These are phyloP conservation scores for Pomacea maculata DNA, from an alignment of 1,140 invertebrate species.

Conservation along the genomic window DNA sequence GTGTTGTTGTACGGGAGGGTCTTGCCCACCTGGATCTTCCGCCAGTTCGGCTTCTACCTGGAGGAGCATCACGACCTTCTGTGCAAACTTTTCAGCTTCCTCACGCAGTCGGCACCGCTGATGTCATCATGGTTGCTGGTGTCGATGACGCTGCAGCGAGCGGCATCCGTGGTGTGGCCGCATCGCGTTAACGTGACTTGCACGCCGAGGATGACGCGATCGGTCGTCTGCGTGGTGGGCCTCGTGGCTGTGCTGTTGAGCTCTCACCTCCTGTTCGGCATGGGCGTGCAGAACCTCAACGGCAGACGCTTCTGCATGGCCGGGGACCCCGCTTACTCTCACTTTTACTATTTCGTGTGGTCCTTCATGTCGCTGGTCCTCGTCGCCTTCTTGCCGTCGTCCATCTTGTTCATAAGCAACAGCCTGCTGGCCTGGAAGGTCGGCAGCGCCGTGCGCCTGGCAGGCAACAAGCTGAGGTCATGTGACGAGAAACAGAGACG, in stretches of 20 bases:
- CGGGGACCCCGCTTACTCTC: not conserved
- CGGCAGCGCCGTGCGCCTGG: not conserved
- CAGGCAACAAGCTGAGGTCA: too few species aligned
- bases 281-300: not conserved
- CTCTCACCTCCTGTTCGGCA: not conserved
- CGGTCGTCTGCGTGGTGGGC: not conserved
- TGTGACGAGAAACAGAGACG: too few species aligned
- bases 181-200: not conserved
- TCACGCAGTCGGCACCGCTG: too few species aligned
- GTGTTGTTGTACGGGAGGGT: not conserved
- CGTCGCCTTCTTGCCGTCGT: not conserved
- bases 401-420: not conserved
- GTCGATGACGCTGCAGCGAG: not conserved
- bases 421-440: not conserved
- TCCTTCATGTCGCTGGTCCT: not conserved
- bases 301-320: too few species aligned
- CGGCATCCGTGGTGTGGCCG: constrained; percentile 8
- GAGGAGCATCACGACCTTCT: not conserved
- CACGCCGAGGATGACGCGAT: not conserved
- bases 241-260: not conserved
- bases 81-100: not conserved
- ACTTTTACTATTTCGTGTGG: not conserved
- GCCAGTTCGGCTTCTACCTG: too few species aligned
- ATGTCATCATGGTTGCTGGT: constrained; percentile 10
- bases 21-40: not conserved